A percentile compares a stretch with the other conserved stretches of the same genome.
Conservation (phyloP, 2,113 vertebrate genomes). For the Pygoscelis antarcticus region DNA sequence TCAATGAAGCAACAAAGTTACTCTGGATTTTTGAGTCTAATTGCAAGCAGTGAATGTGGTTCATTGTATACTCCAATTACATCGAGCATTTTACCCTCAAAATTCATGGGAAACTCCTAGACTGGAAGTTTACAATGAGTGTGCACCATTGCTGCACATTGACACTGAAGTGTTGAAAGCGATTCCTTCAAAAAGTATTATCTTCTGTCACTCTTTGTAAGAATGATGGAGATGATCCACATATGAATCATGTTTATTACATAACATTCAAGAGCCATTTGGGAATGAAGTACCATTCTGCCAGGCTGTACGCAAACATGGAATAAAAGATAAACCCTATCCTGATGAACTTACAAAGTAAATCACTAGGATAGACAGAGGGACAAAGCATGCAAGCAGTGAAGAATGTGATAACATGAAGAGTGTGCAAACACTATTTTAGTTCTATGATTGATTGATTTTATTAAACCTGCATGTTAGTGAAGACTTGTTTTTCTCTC, state of each 20-base stretch:
- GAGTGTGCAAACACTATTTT: neutral
- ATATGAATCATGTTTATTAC: slow-evolving; percentile 11
- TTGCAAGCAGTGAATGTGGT: neutral
- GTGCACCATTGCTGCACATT: neutral
- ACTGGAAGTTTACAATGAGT: neutral
- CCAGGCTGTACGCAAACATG: neutral
- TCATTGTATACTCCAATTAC: neutral
- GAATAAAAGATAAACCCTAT: neutral
- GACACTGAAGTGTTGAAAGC: neutral
- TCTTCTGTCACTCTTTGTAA: neutral
- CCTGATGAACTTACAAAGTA: neutral
- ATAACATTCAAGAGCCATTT: neutral
- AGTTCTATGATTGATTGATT: neutral
- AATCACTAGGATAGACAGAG: neutral
- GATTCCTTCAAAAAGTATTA: neutral
- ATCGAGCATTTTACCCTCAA: neutral
- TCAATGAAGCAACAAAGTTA: neutral
- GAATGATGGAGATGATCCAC: neutral
- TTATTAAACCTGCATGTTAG: neutral
- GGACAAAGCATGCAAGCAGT: neutral
- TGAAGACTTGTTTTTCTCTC: slow-evolving; percentile 27
- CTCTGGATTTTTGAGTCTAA: neutral
- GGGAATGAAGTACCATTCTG: neutral
- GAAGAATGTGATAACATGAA: neutral
- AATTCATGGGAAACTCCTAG: neutral